Percentiles rank a stretch among this genome's conserved stretches.
These are phyloP conservation scores for Sylvietta virens DNA, from an alignment of 2,113 vertebrate genomes.

Conservation along the genomic window DNA sequence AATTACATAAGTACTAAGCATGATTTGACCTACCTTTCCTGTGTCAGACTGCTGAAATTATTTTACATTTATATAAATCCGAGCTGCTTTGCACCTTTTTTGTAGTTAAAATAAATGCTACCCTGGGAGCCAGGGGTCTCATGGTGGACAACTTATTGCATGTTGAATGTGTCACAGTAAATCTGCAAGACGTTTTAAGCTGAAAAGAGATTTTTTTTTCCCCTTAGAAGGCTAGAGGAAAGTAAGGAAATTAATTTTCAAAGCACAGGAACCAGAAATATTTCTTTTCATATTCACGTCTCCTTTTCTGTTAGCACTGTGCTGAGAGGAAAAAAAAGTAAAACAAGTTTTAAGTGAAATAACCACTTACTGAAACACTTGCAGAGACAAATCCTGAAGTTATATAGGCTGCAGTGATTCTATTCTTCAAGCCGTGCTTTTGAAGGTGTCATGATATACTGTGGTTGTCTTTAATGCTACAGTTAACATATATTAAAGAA, in stretches of 20 bases:
- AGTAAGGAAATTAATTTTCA: conserved; percentile 6
- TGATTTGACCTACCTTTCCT: conserved; percentile 45
- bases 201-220: neutral
- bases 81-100: neutral
- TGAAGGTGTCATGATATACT: neutral
- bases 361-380: neutral
- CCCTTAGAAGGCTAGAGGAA: neutral
- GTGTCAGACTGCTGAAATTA: conserved; percentile 45
- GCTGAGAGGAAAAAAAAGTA: neutral
- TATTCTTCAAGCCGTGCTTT: conserved; percentile 14
- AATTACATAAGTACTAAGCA: conserved; percentile 52
- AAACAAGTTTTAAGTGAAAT: neutral
- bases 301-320: neutral
- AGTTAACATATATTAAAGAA: conserved; percentile 11
- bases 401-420: neutral
- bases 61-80: conserved; percentile 27
- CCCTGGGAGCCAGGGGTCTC: conserved; percentile 33
- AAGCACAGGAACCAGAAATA: neutral
- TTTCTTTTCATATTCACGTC: neutral
- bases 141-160: conserved; percentile 29
- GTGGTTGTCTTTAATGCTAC: conserved; percentile 32
- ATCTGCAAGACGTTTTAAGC: conserved; percentile 10
- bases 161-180: conserved; percentile 13
- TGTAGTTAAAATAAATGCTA: neutral
- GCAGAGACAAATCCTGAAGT: conserved; percentile 20